phyloP scores from a whole-genome alignment of 2,888 invertebrate species.

The Apotomis capreana region DNA sequence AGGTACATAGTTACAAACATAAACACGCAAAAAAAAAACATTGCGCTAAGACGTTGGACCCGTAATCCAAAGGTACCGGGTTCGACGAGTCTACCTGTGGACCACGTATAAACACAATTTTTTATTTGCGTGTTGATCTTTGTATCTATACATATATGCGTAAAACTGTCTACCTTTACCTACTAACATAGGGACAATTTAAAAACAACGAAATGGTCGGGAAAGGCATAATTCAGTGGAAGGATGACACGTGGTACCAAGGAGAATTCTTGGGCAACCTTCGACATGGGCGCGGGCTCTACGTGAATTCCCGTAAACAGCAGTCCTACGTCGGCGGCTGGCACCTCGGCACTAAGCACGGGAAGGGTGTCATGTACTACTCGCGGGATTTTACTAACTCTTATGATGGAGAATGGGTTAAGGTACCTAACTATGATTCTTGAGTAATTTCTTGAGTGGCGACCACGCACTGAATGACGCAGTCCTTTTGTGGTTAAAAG shows the following conservation, averaged over 20 bases:
- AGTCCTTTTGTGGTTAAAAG: too few species aligned
- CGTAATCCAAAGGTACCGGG: too few species aligned
- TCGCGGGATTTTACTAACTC: slow-evolving; percentile 62
- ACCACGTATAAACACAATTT: too few species aligned
- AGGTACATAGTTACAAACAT: too few species aligned
- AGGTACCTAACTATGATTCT: slow-evolving; percentile 51
- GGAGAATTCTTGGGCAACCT: slow-evolving; percentile 83
- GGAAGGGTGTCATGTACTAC: slow-evolving; percentile 68
- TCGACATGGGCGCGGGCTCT: slow-evolving; percentile 82
- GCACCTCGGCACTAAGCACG: slow-evolving; percentile 76
- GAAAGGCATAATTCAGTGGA: slow-evolving; percentile 80
- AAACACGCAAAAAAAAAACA: too few species aligned
- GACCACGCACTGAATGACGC: too few species aligned
- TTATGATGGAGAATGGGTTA: slow-evolving; percentile 72
- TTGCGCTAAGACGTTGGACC: too few species aligned
- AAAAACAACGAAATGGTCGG: slow-evolving; percentile 81
- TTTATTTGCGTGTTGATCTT: too few species aligned
- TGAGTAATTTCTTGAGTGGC: too few species aligned
- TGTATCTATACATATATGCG: too few species aligned
- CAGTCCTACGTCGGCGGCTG: slow-evolving; percentile 75
- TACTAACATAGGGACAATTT: slow-evolving; percentile 79
- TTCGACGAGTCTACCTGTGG: too few species aligned
- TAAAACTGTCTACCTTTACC: background rate
- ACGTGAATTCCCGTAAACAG: slow-evolving; percentile 70
- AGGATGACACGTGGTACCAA: slow-evolving; percentile 82